Evolutionary conservation across 2,888 invertebrate genomes (phyloP).

Genomic region (Lasiommata megera): DNA sequence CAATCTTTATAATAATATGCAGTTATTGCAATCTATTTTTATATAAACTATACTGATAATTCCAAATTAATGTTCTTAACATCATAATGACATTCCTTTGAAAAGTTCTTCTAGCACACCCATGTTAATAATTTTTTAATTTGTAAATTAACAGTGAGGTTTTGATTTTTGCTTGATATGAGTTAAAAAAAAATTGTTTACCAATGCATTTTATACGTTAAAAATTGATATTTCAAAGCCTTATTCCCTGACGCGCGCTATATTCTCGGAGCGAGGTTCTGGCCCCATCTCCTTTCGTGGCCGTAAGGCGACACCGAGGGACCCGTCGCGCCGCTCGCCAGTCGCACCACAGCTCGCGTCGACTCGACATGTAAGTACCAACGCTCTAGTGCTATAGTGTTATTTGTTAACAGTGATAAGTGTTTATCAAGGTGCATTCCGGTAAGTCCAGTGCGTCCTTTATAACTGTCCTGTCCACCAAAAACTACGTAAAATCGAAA

Average conservation of each 20-base stretch:
- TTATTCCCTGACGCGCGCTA: conserved; percentile 34
- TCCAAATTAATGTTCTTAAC: too few relatives aligned
- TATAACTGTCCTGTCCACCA: not conserved
- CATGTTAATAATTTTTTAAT: too few relatives aligned
- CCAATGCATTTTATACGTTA: not conserved
- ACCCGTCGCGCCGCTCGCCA: conserved; percentile 60
- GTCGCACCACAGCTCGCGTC: conserved; percentile 81
- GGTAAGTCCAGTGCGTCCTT: conserved; percentile 23
- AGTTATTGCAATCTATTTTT: not conserved
- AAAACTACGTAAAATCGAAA: not conserved
- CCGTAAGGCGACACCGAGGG: conserved; percentile 76
- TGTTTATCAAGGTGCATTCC: conserved; percentile 41
- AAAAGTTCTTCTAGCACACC: too few relatives aligned
- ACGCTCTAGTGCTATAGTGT: conserved; percentile 62
- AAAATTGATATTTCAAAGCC: conserved; percentile 10
- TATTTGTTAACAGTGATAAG: conserved; percentile 54
- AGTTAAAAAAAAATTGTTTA: not conserved
- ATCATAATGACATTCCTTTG: too few relatives aligned
- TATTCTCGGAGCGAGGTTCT: conserved; percentile 65
- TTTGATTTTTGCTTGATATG: not conserved
- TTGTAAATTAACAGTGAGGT: too few relatives aligned
- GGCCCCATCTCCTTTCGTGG: conserved; percentile 72
- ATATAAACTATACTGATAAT: too few relatives aligned
- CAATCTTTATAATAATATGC: not conserved
- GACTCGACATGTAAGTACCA: conserved; percentile 81